Evolutionary conservation across 2,888 invertebrate genomes (phyloP), one percentile per base, ranked within the genome.

Genomic region (Tiliacea aurago): DNA sequence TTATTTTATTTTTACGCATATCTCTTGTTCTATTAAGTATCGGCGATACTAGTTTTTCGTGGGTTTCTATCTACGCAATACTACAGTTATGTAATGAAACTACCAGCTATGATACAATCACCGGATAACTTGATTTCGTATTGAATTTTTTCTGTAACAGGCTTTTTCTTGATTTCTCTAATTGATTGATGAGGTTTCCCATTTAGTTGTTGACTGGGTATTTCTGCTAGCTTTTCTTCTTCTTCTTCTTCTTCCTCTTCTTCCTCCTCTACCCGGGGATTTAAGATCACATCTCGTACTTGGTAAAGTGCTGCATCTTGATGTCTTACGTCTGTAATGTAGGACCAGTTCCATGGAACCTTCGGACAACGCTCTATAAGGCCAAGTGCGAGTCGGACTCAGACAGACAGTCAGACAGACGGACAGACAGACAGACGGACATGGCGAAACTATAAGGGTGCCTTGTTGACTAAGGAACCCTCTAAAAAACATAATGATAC

Each of bases 61-160:
- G 53, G 13, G 2, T 37, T 37, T 37, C 37, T 53, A 23, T 53
- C 23, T 53, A 53, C 23, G 7, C 23, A 53, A 10, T 15, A 3
- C 53, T n/a, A 43, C n/a, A 53, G n/a, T 58, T 20, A 45, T 56
- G 5, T 20, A 28, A 51, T 11, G 7, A 55, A 41, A 56, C 37
- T 65, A 94, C 95, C 94, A 33, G 94, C 89, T 78, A 94, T 86
- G 70, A 95, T 90, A 7, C 87, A 69, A 75, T 93, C 89, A 61
- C 95, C 95, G 0, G 90, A 70, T 13, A 95, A 80, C 41, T 77
- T 88, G 13, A 95, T 89, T 86, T 92, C 91, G 37, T 37, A 92
- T 84, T 93, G 92, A 0, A 72, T 62, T 84, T 92, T 91, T 78
- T 91, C 91, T 0, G 37, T 0, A 20, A 1, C 1, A 0, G 56